phyloP scores from a whole-genome alignment of 2,113 vertebrate genomes.

The Lutjanus erythropterus region DNA sequence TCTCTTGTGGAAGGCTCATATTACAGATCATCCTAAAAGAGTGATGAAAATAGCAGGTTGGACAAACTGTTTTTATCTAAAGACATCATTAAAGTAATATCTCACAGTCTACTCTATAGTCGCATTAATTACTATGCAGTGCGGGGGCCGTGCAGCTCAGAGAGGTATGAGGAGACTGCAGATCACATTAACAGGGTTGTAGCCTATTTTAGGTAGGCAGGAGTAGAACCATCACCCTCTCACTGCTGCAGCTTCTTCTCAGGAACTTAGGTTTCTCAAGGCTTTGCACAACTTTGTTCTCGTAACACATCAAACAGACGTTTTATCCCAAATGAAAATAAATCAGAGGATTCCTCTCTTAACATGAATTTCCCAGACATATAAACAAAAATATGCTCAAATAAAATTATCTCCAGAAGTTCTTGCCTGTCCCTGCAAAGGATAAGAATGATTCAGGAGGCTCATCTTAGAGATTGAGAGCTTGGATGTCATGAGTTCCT shows the following conservation, averaged over 20 bases:
- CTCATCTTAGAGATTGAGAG: background rate
- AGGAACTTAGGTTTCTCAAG: background rate
- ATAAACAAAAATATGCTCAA: background rate
- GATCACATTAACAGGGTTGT: too few species aligned
- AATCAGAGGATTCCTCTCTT: background rate
- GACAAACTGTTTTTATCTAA: too few species aligned
- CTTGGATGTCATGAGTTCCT: slow-evolving; percentile 21
- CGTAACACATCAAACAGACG: background rate
- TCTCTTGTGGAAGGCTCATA: too few species aligned
- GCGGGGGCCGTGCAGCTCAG: too few species aligned
- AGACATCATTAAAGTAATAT: too few species aligned
- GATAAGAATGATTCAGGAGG: background rate
- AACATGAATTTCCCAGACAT: background rate
- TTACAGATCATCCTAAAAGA: too few species aligned
- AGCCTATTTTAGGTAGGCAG: slow-evolving; percentile 36
- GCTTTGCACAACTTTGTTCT: background rate
- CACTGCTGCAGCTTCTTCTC: background rate
- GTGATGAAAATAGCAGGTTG: too few species aligned
- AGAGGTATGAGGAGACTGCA: too few species aligned
- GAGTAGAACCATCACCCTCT: background rate
- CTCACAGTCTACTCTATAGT: too few species aligned
- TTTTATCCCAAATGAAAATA: background rate
- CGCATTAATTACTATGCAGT: too few species aligned
- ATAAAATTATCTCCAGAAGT: background rate
- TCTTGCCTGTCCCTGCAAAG: background rate